Evolutionary conservation across 2,888 invertebrate species (phyloP), one percentile per base, ranked within the genome.

Genomic region (Callyntrura sp.): DNA sequence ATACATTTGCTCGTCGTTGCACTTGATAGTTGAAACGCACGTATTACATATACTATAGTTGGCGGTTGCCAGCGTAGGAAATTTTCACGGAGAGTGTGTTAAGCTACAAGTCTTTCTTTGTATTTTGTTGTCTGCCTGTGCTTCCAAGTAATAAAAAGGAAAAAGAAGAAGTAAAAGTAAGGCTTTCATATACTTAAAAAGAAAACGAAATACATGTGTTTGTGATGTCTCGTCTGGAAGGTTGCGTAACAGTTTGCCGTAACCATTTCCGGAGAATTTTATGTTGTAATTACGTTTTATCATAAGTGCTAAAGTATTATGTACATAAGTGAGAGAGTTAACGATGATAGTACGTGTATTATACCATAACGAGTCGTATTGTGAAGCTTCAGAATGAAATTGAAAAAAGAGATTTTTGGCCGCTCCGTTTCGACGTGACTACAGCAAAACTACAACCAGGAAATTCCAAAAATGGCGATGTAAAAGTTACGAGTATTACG

Each of bases 241-340:
- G 6, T 62, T 35, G 17, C 79, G 86, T 86, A 86, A 79, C 86
- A 86, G 86, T 86, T 86, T 86, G 86, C 68, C 78, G 79, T 86
- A 86, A 86, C 86, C 62, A 79, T 86, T 86, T 79, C 79, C 78
- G 65, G 86, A 79, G 78, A 81, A 70, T 79, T 87, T 87, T 87
- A 87, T 87, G 87, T 20, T 55, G 79, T 51, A 68, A 87, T 87
- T 87, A 68, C 28, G 55, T 81, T 87, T 87, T 87, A 87, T 81
- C 68, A 20, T 76, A 55, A 73, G 73, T 48, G 73, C 48, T 17
- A 48, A 14, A n/a, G 60, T 62, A 62, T 23, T 62, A 11, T 62
- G 60, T 62, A 62, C 17, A 11, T 62, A 20, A 20, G 8, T 55
- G 57, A 0, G 17, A 20, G 25, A 62, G 11, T 20, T 62, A 8